phyloP scores from a whole-genome alignment of 2,797 vertebrate genomes.

The Chaenodraco wilsoni region DNA sequence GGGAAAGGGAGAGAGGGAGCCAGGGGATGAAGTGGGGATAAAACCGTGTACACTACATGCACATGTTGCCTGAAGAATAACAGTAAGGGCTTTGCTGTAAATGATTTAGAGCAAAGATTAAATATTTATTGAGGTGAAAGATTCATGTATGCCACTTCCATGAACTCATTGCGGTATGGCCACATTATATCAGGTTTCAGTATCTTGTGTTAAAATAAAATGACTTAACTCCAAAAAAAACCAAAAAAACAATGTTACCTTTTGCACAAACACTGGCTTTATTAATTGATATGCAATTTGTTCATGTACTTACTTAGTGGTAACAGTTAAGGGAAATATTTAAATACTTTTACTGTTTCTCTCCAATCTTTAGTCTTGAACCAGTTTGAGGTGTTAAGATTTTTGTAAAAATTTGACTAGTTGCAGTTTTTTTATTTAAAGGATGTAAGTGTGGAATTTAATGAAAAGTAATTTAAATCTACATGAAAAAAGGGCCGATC shows the following conservation, averaged over 20 bases:
- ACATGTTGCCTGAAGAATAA: conserved; percentile 67
- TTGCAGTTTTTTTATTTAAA: neutral
- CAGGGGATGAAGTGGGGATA: conserved; percentile 27
- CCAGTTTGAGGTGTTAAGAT: neutral
- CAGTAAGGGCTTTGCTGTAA: conserved; percentile 72
- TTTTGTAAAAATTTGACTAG: neutral
- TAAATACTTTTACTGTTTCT: neutral
- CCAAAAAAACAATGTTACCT: neutral
- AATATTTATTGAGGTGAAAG: conserved; percentile 81
- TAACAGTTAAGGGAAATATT: neutral
- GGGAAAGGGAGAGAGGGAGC: neutral
- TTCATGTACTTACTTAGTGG: neutral
- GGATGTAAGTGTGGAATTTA: neutral
- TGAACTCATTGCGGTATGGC: conserved; percentile 65
- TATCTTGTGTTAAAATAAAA: conserved; percentile 31
- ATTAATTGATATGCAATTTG: neutral
- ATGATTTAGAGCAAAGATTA: conserved; percentile 75
- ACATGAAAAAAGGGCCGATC: neutral
- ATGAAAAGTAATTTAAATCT: neutral
- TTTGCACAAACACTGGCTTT: neutral
- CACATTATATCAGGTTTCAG: conserved; percentile 50
- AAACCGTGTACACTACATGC: conserved; percentile 53
- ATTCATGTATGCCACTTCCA: conserved; percentile 73
- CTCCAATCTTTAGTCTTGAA: neutral
- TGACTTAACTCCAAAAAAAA: neutral